Percentiles rank a stretch among this genome's conserved stretches.
Evolutionary conservation across 1,140 invertebrate genomes (phyloP).

Genomic region (roundworm (Caenorhabditis elegans)): WBcel235 BX284602.5:6274001-6274500

Average conservation of each 20-base stretch:
- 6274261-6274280: conserved; percentile 37
- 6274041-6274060: conserved; percentile 2
- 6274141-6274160: background rate
- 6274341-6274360: background rate
- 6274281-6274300: conserved; percentile 33
- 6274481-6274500: too few species aligned
- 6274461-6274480: too few species aligned
- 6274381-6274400: too few species aligned
- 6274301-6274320: conserved; percentile 15
- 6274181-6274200: conserved; percentile 9
- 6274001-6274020: background rate
- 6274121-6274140: background rate
- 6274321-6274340: background rate
- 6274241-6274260: background rate
- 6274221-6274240: background rate
- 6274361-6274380: too few species aligned
- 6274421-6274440: too few species aligned
- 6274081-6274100: background rate
- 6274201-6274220: background rate
- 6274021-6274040: background rate
- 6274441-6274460: too few species aligned
- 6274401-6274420: too few species aligned
- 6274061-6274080: background rate
- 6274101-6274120: background rate
- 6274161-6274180: background rate